These are phyloP conservation scores for Polypedilum pembai DNA, from an alignment of 1,140 invertebrate genomes.

Conservation along the genomic window DNA sequence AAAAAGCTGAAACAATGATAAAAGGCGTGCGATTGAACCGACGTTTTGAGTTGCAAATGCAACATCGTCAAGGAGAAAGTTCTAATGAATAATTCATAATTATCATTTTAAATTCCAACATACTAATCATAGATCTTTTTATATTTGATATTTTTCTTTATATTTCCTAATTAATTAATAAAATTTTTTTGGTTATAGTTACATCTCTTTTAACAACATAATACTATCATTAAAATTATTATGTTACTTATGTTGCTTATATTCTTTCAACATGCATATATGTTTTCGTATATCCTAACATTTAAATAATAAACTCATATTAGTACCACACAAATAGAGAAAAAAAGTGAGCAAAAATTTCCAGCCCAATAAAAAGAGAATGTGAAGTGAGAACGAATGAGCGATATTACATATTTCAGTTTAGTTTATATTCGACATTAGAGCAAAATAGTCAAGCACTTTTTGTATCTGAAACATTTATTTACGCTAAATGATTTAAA, in stretches of 20 bases:
- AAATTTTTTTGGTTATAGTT: too few relatives aligned
- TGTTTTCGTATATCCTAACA: background rate
- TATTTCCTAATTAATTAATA: too few relatives aligned
- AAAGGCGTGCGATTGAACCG: constrained; percentile 56
- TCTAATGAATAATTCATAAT: background rate
- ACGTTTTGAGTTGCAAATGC: constrained; percentile 59
- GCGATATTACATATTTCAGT: background rate
- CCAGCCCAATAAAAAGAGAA: background rate
- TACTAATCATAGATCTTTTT: too few relatives aligned
- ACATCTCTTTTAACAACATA: too few relatives aligned
- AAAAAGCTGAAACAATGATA: constrained; percentile 45
- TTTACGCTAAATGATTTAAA: too few relatives aligned
- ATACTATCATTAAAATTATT: too few relatives aligned
- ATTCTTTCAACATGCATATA: too few relatives aligned
- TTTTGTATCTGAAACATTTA: too few relatives aligned
- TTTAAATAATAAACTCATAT: background rate
- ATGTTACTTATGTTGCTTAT: too few relatives aligned
- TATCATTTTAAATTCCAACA: too few relatives aligned
- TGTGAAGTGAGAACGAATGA: background rate
- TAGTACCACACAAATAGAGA: background rate
- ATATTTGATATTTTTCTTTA: too few relatives aligned
- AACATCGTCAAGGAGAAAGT: constrained; percentile 37
- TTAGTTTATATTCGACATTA: constrained; percentile 5
- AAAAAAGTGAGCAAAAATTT: background rate
- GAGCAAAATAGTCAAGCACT: background rate